A percentile compares a stretch with the other conserved stretches of the same genome.
Evolutionary conservation across 1,140 invertebrate genomes (phyloP).

Genomic region (Bombus terrestris): DNA sequence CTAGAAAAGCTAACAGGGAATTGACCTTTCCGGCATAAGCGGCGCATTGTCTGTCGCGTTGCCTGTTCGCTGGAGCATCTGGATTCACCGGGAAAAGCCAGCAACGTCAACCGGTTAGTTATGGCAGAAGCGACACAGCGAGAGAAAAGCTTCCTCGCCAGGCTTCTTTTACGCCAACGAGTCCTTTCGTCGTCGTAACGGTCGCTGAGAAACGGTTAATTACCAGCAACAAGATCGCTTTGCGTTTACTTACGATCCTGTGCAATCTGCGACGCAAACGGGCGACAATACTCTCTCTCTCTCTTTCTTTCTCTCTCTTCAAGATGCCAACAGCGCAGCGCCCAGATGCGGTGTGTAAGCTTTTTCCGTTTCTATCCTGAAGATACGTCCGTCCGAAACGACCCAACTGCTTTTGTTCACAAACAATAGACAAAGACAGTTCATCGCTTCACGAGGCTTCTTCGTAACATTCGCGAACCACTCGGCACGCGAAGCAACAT

Average conservation of each 20-base stretch:
- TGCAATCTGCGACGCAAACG: background rate
- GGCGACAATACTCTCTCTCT: background rate
- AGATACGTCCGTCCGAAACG: conserved; percentile 16
- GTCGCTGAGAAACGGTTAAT: conserved; percentile 28
- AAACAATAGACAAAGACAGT: conserved; percentile 4
- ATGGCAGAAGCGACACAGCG: conserved; percentile 14
- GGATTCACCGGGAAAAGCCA: background rate
- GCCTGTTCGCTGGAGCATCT: background rate
- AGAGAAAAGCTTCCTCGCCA: background rate
- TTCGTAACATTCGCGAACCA: too few species aligned
- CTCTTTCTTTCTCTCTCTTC: background rate
- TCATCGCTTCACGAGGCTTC: background rate
- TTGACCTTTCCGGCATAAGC: conserved; percentile 51
- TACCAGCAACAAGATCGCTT: conserved; percentile 15
- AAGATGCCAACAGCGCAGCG: background rate
- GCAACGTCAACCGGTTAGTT: conserved; percentile 10
- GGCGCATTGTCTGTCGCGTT: conserved; percentile 31
- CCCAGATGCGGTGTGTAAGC: conserved; percentile 3
- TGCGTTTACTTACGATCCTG: conserved; percentile 14
- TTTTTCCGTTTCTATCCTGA: background rate
- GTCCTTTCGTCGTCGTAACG: too few species aligned
- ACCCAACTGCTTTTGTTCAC: conserved; percentile 12
- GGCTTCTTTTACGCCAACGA: background rate
- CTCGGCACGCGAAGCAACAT: too few species aligned
- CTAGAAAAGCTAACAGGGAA: conserved; percentile 32